A percentile compares a stretch with the other conserved stretches of the same genome.
Evolutionary conservation across 2,113 vertebrate species (phyloP).

Genomic region (Halcyon malimbica): DNA sequence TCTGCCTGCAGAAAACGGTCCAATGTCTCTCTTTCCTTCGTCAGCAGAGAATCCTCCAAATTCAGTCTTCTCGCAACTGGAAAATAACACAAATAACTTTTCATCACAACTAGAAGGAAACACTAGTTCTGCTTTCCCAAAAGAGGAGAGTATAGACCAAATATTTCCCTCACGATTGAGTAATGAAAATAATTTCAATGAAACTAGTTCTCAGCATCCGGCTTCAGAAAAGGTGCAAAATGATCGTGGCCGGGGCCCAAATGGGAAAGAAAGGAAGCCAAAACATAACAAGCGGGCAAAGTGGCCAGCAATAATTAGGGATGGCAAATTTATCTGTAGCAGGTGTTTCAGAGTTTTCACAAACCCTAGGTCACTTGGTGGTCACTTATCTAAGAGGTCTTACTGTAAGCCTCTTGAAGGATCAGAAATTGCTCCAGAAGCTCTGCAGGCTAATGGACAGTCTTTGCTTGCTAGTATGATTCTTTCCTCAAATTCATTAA

Average conservation of each 20-base stretch:
- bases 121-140: constrained; percentile 72
- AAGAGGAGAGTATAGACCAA: constrained; percentile 73
- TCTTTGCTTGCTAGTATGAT: constrained; percentile 88
- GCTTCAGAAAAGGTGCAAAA: constrained; percentile 65
- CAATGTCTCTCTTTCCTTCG: constrained; percentile 76
- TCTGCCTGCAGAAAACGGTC: constrained; percentile 77
- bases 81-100: constrained; percentile 74
- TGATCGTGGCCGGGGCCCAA: constrained; percentile 57
- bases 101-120: constrained; percentile 73
- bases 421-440: constrained; percentile 82
- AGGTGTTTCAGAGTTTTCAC: constrained; percentile 91
- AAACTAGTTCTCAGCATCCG: constrained; percentile 55
- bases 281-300: constrained; percentile 88
- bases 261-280: constrained; percentile 78
- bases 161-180: constrained; percentile 68
- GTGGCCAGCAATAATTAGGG: constrained; percentile 92
- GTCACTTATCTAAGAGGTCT: constrained; percentile 92
- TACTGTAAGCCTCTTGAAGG: constrained; percentile 90
- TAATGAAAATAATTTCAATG: constrained; percentile 62
- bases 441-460: constrained; percentile 79
- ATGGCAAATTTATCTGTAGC: constrained; percentile 94
- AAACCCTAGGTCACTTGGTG: constrained; percentile 93
- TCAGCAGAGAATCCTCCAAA: constrained; percentile 73
- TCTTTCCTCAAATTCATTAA: constrained; percentile 84
- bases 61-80: constrained; percentile 80